These are phyloP conservation scores for Octodon degus DNA, from an alignment of 2,113 vertebrate genomes.

Conservation along the genomic window DNA sequence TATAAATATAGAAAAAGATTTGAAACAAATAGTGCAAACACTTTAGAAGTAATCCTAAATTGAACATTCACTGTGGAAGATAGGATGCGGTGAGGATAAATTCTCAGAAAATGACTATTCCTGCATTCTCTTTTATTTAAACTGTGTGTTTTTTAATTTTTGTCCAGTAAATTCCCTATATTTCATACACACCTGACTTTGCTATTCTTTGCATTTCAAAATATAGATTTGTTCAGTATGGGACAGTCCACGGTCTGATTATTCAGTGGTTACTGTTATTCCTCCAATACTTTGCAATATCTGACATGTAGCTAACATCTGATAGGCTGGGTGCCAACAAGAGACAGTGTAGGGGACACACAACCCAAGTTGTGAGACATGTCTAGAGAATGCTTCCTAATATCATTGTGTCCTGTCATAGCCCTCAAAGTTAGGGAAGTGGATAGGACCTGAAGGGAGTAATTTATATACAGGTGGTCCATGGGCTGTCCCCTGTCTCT, in stretches of 20 bases:
- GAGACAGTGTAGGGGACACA: background rate
- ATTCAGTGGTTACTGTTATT: background rate
- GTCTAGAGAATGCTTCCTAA: background rate
- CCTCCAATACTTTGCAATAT: background rate
- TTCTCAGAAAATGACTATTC: background rate
- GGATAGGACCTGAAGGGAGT: background rate
- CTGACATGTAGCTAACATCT: background rate
- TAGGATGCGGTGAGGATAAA: background rate
- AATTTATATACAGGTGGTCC: too few species aligned
- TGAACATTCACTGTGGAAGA: background rate
- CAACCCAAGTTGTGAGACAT: background rate
- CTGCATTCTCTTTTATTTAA: background rate
- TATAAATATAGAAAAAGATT: background rate
- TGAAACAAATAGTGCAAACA: background rate
- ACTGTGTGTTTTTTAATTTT: background rate
- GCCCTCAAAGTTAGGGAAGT: background rate
- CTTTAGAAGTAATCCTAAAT: background rate
- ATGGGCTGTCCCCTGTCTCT: background rate
- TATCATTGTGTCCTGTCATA: background rate
- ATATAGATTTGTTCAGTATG: background rate
- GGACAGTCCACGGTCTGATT: background rate
- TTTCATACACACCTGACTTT: background rate
- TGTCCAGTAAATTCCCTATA: background rate
- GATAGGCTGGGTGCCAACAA: background rate
- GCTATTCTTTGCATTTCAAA: conserved; percentile 42